Evolutionary conservation across 1,140 invertebrate genomes (phyloP), one percentile per base, ranked within the genome.

Genomic region (Papilio glaucus): DNA sequence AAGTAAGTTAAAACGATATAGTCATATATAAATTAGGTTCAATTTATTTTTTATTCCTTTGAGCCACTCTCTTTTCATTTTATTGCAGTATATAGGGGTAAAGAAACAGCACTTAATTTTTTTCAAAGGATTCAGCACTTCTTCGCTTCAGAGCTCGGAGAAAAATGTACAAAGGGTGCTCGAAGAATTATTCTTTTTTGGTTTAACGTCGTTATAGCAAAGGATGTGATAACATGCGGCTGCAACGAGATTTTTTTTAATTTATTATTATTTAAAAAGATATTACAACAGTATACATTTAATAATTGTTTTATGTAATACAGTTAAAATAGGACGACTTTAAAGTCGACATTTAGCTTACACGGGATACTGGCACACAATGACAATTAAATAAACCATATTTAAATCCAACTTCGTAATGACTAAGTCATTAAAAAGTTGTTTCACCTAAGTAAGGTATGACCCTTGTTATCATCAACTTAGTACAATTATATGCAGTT

Each of bases 121-220:
- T 68, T 21, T 13, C 65, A 68, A 68, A 45, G 42, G 65, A 45
- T 68, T 68, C 62, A 65, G 62, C 62, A 65, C 37, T 68, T 68
- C 39, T 68, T 68, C 49, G 41, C 65, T 68, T 45, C 41, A 68
- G 29, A 61, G 24, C 15, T 21, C 61, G 4, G n/a, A 68, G 26
- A 21, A 68, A 68, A 68, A 68, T 68, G 24, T 68, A 68, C 41
- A 68, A 68, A 68, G 41, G 24, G 39, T 1, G 12, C 41, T 29
- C 24, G 8, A 45, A 68, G 24, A 45, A 49, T 4, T 68, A 24
- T 15, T 49, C 10, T 68, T 68, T 39, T 68, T 68, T 45, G 24
- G 26, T 68, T 68, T 38, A 26, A 68, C 65, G 21, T 68, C 65
- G 33, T 45, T 68, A 33, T 49, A 49, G 41, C 29, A 68, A 68